Evolutionary conservation across 2,888 invertebrate species (phyloP), one percentile per base, ranked within the genome.

Genomic region (Apamea anceps): DNA sequence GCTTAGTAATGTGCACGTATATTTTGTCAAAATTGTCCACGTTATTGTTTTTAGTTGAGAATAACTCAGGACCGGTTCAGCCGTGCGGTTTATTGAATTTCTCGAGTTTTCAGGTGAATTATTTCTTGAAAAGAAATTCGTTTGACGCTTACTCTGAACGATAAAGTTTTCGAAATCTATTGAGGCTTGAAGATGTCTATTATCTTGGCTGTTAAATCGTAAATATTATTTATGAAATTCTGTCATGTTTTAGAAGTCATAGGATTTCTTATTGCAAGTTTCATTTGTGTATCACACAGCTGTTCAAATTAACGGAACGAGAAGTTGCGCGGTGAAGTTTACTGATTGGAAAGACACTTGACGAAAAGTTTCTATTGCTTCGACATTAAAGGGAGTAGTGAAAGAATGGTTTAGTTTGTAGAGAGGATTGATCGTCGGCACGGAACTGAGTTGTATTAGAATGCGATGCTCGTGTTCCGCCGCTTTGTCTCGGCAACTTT

Each of bases 331-430:
- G 81, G 62, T 72, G 42, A 90, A 92, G 88, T 92, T 91, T 85
- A 77, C 82, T 91, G 90, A 89, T 91, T 89, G 90, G 86, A 90
- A 89, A 88, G 89, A 89, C 91, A 90, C 89, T 91, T 88, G 86
- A 87, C 84, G 86, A 77, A 83, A 92, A 91, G 89, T 92, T 92
- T 90, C 78, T 90, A 92, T 92, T 89, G 88, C 87, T 91, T 88
- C 90, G 85, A 77, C 88, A 88, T 89, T 91, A 88, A 88, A 88
- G 87, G 84, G 79, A 88, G 81, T 87, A 87, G 85, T 82, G 84
- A 86, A 88, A 87, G 88, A 79, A 82, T 82, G 72, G 76, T 78
- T 81, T 86, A 87, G 81, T 87, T 84, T 76, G 81, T 84, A 82
- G 81, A 79, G 76, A 86, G 78, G 88, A 90, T 85, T 89, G 87